Conservation (phyloP, 2,888 invertebrate species). For the Pterostichus madidus region DNA sequence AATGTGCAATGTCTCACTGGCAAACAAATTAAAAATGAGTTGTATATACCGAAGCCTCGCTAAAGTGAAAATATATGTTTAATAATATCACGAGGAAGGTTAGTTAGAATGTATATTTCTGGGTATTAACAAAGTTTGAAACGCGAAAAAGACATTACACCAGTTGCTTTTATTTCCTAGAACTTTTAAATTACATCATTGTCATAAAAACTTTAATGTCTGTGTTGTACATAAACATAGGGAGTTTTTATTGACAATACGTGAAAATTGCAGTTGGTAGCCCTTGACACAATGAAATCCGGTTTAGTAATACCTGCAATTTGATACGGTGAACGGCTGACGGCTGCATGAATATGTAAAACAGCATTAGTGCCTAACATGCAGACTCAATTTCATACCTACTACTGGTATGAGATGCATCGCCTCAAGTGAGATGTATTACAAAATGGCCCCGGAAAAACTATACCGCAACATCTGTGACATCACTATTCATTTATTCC, state of each 20-base stretch:
- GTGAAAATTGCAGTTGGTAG: conserved; percentile 55
- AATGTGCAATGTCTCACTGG: too few species aligned
- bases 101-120: conserved; percentile 26
- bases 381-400: conserved; percentile 12
- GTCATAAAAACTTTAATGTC: conserved; percentile 63
- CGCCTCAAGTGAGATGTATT: too few species aligned
- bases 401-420: too few species aligned
- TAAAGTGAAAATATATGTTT: conserved; percentile 15
- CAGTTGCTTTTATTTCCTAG: conserved; percentile 63
- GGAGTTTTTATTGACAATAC: conserved; percentile 62
- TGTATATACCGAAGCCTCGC: not conserved
- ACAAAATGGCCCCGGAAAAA: too few species aligned
- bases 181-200: conserved; percentile 64
- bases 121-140: conserved; percentile 64
- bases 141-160: conserved; percentile 64
- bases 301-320: conserved; percentile 39
- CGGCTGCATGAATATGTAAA: conserved; percentile 58
- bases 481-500: too few species aligned
- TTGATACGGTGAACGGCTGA: conserved; percentile 26
- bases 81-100: not conserved
- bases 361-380: conserved; percentile 34
- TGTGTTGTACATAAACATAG: conserved; percentile 63
- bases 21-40: too few species aligned
- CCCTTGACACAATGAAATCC: conserved; percentile 43
- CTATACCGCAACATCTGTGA: too few species aligned